Evolutionary conservation across 2,797 vertebrate species (phyloP), one percentile per base, ranked within the genome.

Genomic region (Notolepis coatsorum): DNA sequence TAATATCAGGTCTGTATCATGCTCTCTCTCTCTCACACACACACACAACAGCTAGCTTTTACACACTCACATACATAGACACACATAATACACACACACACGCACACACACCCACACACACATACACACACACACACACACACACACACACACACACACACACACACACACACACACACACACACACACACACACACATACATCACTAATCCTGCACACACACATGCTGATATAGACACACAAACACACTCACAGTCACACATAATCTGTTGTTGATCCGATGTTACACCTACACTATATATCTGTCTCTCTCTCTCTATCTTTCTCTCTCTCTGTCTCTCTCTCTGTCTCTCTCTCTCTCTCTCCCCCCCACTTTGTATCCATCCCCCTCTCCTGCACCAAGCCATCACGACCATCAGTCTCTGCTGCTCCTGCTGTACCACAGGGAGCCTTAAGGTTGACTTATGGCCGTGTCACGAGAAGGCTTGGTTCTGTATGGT

Each of bases 381-480:
- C 5, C 46, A n/a, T 3, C 25, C 5, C 7, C 17, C 17, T 15
- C 7, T 43, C 15, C 27, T 53, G 51, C 21, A 42, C 46, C 21
- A 27, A 24, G 46, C 37, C 47, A 35, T 27, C 1, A 28, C 25
- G 48, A 61, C 55, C 70, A 80, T 79, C 54, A 78, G 62, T 82
- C 70, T 78, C 31, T 56, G 58, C 60, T 54, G 79, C 67, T 59
- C 58, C 56, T 54, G 68, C 76, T 33, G 71, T 31, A 71, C 68
- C 60, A 52, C 2, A 1, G 60, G 69, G 72, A 73, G 61, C 72
- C 70, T 71, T 47, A 43, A 51, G 72, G 58, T 71, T 77, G 82
- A 85, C 17, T 81, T 81, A 86, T 63, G 38, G 2, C 5, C 8
- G 1, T 3, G 8, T 25, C 27, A n/a, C 27, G 9, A 18, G 7